phyloP scores from a whole-genome alignment of 1,140 invertebrate species.

The Drosophila aff. region DNA sequence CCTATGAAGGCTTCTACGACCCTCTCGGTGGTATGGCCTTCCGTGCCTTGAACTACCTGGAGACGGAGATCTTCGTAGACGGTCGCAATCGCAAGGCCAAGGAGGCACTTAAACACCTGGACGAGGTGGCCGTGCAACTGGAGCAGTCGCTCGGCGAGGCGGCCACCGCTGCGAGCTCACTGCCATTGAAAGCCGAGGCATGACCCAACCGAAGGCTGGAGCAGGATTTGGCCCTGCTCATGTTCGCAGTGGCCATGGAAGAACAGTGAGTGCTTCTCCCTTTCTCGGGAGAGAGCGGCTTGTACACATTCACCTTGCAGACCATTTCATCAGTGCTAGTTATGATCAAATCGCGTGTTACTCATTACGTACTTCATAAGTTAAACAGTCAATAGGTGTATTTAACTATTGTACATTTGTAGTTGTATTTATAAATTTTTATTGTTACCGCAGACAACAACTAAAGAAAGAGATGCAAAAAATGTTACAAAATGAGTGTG shows the following conservation, averaged over 20 bases:
- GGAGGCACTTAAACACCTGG: conserved; percentile 32
- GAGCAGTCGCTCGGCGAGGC: conserved; percentile 53
- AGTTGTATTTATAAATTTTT: conserved; percentile 82
- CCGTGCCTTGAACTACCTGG: conserved; percentile 72
- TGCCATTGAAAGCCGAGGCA: conserved; percentile 20
- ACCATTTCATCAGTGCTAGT: conserved; percentile 48
- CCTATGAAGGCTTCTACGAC: conserved; percentile 64
- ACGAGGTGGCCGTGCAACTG: conserved; percentile 52
- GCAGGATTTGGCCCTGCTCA: conserved; percentile 52
- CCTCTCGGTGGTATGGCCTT: conserved; percentile 71
- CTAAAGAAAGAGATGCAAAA: conserved; percentile 58
- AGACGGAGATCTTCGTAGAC: conserved; percentile 77
- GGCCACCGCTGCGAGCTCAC: conserved; percentile 9
- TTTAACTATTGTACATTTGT: conserved; percentile 63
- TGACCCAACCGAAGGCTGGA: conserved; percentile 47
- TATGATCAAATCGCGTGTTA: conserved; percentile 58
- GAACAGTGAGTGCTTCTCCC: conserved; percentile 32
- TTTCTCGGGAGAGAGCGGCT: not conserved
- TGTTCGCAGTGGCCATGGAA: conserved; percentile 56
- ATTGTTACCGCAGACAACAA: conserved; percentile 72
- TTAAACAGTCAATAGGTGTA: conserved; percentile 67
- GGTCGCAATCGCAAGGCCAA: conserved; percentile 55
- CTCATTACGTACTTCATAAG: conserved; percentile 61
- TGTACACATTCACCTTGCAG: conserved; percentile 41
- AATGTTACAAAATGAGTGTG: conserved; percentile 42